phyloP scores from a whole-genome alignment of 2,113 vertebrate genomes.

The Megaleporinus macrocephalus region DNA sequence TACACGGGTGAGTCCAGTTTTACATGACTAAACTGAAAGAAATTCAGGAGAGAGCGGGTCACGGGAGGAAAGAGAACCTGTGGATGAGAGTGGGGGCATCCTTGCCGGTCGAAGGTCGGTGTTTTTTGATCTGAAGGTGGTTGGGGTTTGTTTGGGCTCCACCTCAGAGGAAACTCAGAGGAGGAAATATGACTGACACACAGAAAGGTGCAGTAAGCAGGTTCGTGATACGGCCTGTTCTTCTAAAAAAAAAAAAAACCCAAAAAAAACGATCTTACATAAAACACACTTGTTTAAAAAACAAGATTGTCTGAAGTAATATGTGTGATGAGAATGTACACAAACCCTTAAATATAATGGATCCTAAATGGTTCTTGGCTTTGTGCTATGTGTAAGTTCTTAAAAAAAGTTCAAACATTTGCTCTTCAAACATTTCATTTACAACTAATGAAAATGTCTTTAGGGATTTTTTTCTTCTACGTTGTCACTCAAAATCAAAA shows the following conservation, averaged over 20 bases:
- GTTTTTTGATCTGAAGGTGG: conserved; percentile 8
- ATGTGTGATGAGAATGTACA: too few relatives aligned
- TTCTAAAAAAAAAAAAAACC: too few relatives aligned
- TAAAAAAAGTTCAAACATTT: too few relatives aligned
- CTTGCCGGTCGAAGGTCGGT: not conserved
- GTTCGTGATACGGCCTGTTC: not conserved
- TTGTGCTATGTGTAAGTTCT: too few relatives aligned
- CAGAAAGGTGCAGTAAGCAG: not conserved
- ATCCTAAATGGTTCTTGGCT: too few relatives aligned
- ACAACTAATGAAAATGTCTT: too few relatives aligned
- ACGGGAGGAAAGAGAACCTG: conserved; percentile 1
- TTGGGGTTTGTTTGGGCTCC: conserved; percentile 12
- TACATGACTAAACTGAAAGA: not conserved
- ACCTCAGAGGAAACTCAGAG: conserved; percentile 46
- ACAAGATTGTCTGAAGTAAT: not conserved
- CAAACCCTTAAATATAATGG: too few relatives aligned
- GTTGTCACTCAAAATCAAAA: too few relatives aligned
- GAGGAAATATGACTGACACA: conserved; percentile 40
- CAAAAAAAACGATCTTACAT: not conserved
- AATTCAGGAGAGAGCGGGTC: not conserved
- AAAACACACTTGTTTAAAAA: not conserved
- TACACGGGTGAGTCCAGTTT: conserved; percentile 31
- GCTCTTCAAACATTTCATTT: too few relatives aligned
- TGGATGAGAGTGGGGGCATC: not conserved
- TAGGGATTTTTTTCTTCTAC: not conserved